A percentile compares a stretch with the other conserved stretches of the same genome.
phyloP scores from a whole-genome alignment of 2,888 invertebrate genomes.

The Coremacera marginata region DNA sequence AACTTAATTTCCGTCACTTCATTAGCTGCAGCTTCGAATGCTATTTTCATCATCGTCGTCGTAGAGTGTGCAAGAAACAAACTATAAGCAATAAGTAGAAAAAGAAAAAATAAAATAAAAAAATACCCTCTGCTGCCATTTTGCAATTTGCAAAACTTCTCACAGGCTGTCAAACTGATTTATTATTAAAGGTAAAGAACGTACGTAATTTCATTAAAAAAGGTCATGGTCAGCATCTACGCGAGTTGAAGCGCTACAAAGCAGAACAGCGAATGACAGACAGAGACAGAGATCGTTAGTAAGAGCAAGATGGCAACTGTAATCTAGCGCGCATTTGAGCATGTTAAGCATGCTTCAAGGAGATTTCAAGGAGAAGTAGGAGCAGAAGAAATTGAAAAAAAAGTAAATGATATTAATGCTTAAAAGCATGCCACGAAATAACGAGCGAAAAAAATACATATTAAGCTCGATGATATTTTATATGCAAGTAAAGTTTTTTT shows the following conservation, averaged over 20 bases:
- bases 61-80: not conserved
- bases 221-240: slow-evolving; percentile 52
- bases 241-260: not conserved
- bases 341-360: not conserved
- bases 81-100: not conserved
- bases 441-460: not conserved
- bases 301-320: not conserved
- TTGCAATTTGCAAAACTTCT: slow-evolving; percentile 27
- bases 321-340: not conserved
- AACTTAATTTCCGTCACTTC: not conserved
- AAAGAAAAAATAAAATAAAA: not conserved
- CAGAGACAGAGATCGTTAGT: not conserved
- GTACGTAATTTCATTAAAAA: slow-evolving; percentile 52
- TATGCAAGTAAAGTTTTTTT: too few species aligned
- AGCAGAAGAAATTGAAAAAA: not conserved
- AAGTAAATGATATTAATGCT: not conserved
- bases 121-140: slow-evolving; percentile 5
- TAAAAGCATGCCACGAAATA: not conserved
- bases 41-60: not conserved
- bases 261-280: not conserved
- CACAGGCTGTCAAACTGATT: slow-evolving; percentile 53
- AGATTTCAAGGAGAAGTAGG: slow-evolving; percentile 9
- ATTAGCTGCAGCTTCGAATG: not conserved
- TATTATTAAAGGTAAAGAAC: slow-evolving; percentile 47
- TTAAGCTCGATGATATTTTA: not conserved